These are phyloP conservation scores for Epirrhoe alternata DNA, from an alignment of 2,888 invertebrate species.

Conservation along the genomic window DNA sequence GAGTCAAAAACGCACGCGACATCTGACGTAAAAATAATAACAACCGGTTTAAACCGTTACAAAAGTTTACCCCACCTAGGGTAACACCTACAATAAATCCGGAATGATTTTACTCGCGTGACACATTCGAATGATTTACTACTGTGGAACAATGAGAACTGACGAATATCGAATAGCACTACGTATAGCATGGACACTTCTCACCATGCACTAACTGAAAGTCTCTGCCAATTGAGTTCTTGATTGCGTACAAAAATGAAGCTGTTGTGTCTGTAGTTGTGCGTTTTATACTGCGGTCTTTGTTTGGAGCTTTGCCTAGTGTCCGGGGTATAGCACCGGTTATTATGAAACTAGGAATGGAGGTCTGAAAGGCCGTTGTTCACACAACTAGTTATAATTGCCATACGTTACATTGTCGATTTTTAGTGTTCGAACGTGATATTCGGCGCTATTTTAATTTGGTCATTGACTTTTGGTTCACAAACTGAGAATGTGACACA, in stretches of 20 bases:
- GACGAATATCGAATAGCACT: too few relatives aligned
- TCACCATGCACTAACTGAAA: too few relatives aligned
- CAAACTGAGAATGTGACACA: slow-evolving; percentile 4
- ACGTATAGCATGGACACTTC: too few relatives aligned
- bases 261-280: too few relatives aligned
- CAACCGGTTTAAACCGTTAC: slow-evolving; percentile 53
- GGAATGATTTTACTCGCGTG: slow-evolving; percentile 78
- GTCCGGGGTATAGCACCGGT: slow-evolving; percentile 55
- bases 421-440: slow-evolving; percentile 53
- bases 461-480: slow-evolving; percentile 27
- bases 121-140: slow-evolving; percentile 80
- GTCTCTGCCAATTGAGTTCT: too few relatives aligned
- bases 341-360: slow-evolving; percentile 65
- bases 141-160: slow-evolving; percentile 64
- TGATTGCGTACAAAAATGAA: too few relatives aligned
- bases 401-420: slow-evolving; percentile 49
- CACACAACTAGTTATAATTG: slow-evolving; percentile 65
- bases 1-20: background rate
- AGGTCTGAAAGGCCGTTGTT: slow-evolving; percentile 69
- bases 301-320: too few relatives aligned
- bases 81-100: slow-evolving; percentile 68
- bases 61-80: slow-evolving; percentile 63
- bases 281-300: too few relatives aligned
- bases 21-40: slow-evolving; percentile 6
- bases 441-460: slow-evolving; percentile 44